Percentiles rank a stretch among this genome's conserved stretches.
phyloP scores from a whole-genome alignment of 2,113 vertebrate species.

The Tiliqua scincoides region DNA sequence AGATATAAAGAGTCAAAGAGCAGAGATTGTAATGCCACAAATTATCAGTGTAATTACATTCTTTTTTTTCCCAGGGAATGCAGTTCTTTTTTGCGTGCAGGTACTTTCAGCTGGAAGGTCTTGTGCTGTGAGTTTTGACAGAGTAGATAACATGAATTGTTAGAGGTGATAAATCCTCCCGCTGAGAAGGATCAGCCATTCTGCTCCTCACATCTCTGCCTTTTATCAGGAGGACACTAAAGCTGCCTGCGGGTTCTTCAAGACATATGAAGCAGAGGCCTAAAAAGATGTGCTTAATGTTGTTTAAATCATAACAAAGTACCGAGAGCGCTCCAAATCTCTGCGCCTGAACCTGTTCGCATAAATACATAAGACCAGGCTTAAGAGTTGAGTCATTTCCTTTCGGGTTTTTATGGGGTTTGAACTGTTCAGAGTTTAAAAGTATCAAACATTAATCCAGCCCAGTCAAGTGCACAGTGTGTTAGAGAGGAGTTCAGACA shows the following conservation, averaged over 20 bases:
- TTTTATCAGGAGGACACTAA: conserved; percentile 68
- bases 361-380: conserved; percentile 7
- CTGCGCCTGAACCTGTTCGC: conserved; percentile 46
- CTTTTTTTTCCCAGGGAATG: conserved; percentile 39
- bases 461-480: conserved; percentile 23
- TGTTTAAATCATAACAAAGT: conserved; percentile 66
- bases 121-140: conserved; percentile 49
- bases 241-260: conserved; percentile 62
- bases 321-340: conserved; percentile 59
- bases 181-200: conserved; percentile 27
- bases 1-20: not conserved
- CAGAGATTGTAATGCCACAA: not conserved
- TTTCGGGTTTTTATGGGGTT: conserved; percentile 44
- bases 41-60: conserved; percentile 40
- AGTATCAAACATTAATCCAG: conserved; percentile 46
- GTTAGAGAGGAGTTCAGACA: conserved; percentile 28
- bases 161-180: conserved; percentile 61
- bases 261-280: conserved; percentile 53
- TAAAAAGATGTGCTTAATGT: conserved; percentile 62
- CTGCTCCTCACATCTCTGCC: conserved; percentile 53
- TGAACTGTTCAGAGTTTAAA: conserved; percentile 39
- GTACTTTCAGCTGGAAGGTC: conserved; percentile 48
- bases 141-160: conserved; percentile 60
- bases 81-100: conserved; percentile 34
- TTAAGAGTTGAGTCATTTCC: conserved; percentile 51